These are phyloP conservation scores for Neuroterus valhalla DNA, from an alignment of 1,140 invertebrate species.

Conservation along the genomic window DNA sequence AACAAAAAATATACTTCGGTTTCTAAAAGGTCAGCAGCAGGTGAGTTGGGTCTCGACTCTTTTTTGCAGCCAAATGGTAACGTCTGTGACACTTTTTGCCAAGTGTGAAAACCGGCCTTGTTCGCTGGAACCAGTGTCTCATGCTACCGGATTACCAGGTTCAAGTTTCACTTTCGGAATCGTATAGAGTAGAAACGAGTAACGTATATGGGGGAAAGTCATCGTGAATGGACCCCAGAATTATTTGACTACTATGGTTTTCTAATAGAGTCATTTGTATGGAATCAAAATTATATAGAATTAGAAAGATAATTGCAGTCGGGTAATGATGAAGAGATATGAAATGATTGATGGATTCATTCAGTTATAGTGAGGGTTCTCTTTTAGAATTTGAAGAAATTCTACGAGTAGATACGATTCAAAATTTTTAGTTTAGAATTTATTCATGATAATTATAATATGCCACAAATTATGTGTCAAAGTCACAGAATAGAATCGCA, in stretches of 20 bases:
- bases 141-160: constrained; percentile 23
- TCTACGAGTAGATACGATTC: too few species aligned
- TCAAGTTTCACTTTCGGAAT: constrained; percentile 30
- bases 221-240: constrained; percentile 7
- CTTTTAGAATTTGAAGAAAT: too few species aligned
- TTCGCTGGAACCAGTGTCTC: neutral
- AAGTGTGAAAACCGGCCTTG: constrained; percentile 6
- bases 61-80: neutral
- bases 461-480: too few species aligned
- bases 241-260: neutral
- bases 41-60: neutral
- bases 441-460: too few species aligned
- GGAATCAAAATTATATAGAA: too few species aligned
- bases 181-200: constrained; percentile 1
- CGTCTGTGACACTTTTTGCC: constrained; percentile 4
- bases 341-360: too few species aligned
- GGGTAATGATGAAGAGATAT: too few species aligned
- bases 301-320: too few species aligned
- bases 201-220: constrained; percentile 5
- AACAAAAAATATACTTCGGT: neutral
- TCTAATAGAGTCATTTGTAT: too few species aligned
- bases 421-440: too few species aligned
- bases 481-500: neutral
- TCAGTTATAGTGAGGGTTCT: too few species aligned
- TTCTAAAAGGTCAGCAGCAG: neutral